Conservation (phyloP, 2,113 vertebrate genomes). For the Pongo pygmaeus region DNA sequence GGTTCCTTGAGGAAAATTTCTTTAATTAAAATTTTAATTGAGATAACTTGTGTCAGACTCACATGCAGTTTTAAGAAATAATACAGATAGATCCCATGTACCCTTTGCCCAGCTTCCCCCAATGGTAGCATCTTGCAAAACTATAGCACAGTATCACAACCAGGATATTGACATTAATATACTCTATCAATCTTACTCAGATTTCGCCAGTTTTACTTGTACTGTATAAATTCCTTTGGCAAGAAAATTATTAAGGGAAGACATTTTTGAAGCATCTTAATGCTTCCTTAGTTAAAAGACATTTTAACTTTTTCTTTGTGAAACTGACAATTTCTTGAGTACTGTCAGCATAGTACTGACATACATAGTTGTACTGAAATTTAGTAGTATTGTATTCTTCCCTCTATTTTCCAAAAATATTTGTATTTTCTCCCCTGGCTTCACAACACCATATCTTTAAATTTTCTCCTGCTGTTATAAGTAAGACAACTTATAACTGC, state of each 20-base stretch:
- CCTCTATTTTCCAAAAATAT: constrained; percentile 52
- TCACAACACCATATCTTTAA: background rate
- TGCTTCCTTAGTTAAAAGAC: constrained; percentile 38
- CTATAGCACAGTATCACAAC: background rate
- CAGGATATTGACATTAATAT: rapidly evolving
- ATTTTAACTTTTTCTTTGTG: constrained; percentile 47
- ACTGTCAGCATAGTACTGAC: constrained; percentile 42
- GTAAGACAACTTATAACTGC: background rate
- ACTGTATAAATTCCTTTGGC: constrained; percentile 65
- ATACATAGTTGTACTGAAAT: constrained; percentile 63
- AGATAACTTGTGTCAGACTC: background rate
- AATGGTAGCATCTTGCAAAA: background rate
- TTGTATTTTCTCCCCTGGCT: constrained; percentile 67
- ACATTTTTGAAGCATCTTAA: constrained; percentile 56
- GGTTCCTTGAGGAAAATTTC: constrained; percentile 31
- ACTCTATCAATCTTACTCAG: background rate
- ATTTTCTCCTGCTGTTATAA: background rate
- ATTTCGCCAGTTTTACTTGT: constrained; percentile 39
- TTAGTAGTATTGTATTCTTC: constrained; percentile 53
- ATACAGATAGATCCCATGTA: background rate
- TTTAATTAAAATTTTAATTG: background rate
- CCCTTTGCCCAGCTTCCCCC: background rate
- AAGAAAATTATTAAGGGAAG: constrained; percentile 63
- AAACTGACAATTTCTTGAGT: constrained; percentile 29
- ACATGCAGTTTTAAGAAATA: background rate